Base-by-base conservation (phyloP, 2,113 vertebrate genomes). In the Anguilla rostrata region DNA sequence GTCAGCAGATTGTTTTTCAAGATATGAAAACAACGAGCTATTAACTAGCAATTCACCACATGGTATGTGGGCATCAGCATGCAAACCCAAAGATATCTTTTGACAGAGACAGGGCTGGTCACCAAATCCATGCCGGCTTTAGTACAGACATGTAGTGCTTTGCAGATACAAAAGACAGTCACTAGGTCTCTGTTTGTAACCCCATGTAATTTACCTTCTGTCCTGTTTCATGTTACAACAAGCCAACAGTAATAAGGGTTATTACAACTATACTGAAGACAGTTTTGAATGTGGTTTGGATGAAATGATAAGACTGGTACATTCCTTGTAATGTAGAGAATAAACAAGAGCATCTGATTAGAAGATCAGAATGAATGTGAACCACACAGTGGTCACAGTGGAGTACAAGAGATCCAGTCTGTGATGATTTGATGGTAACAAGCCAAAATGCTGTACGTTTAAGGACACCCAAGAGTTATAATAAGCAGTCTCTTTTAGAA, bases 381-480 rank as follows among this genome's bases (percentile, higher is more conserved):
- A 81, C 6, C n/a, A 80, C 29, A 88, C 83, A 63, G 78, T 12
- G 80, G 63, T 60, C 88, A 84, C 53, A 39, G 34, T n/a, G 15
- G 57, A 83, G 29, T 9, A 60, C 56, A 60, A 3, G 16, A 60
- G 53, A 18, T 60, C 20, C 71, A 34, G 26, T 12, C 71, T 34
- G 12, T 78, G 78, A 49, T 22, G 8, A 16, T n/a, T 75, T 75
- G 18, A 3, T 66, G 60, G 18, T 66, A 66, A 66, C 60, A 66
- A 26, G 60, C 60, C 4, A 66, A 60, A 66, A 66, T 66, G 20
- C 22, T 66, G 20, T 66, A 75, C 71, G 12, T n/a, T 34, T n/a
- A 75, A 75, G 71, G n/a, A 75, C 71, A n/a, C 71, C 71, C 9
- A 39, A 39, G 46, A 34, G 39, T 85, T 79, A 56, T 39, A 53